Evolutionary conservation across 2,797 vertebrate species (phyloP).

Genomic region (Steatocranus sp.): DNA sequence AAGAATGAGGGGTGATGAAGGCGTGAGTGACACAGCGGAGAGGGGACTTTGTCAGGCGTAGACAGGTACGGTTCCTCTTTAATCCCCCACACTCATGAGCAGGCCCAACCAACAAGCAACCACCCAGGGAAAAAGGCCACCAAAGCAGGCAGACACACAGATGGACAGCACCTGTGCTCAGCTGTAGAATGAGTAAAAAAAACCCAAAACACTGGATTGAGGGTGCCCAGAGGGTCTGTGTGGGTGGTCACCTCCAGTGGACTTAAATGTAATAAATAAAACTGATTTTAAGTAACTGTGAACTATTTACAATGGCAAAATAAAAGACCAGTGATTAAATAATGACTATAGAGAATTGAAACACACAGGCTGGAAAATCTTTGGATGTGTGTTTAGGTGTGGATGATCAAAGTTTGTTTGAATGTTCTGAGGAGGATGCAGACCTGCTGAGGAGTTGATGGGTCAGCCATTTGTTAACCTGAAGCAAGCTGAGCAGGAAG

Average conservation of each 20-base stretch:
- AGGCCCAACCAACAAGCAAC: slow-evolving; percentile 19
- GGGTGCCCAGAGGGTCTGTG: slow-evolving; percentile 31
- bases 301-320: neutral
- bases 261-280: slow-evolving; percentile 13
- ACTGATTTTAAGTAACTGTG: neutral
- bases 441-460: slow-evolving; percentile 43
- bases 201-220: neutral
- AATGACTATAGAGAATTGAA: neutral
- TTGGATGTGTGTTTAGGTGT: neutral
- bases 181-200: slow-evolving; percentile 2
- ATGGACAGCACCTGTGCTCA: slow-evolving; percentile 75
- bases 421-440: slow-evolving; percentile 50
- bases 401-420: slow-evolving; percentile 50
- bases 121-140: slow-evolving; percentile 41
- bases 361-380: neutral
- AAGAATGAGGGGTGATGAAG: slow-evolving; percentile 51
- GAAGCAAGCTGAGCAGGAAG: slow-evolving; percentile 64
- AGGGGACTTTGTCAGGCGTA: slow-evolving; percentile 54
- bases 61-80: slow-evolving; percentile 60
- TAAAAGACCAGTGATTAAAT: neutral
- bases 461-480: slow-evolving; percentile 54
- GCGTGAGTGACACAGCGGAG: slow-evolving; percentile 42
- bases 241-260: slow-evolving; percentile 58
- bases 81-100: slow-evolving; percentile 16
- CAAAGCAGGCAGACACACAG: slow-evolving; percentile 60